phyloP scores from a whole-genome alignment of 2,888 invertebrate species.

The Rhodophaea formosa region DNA sequence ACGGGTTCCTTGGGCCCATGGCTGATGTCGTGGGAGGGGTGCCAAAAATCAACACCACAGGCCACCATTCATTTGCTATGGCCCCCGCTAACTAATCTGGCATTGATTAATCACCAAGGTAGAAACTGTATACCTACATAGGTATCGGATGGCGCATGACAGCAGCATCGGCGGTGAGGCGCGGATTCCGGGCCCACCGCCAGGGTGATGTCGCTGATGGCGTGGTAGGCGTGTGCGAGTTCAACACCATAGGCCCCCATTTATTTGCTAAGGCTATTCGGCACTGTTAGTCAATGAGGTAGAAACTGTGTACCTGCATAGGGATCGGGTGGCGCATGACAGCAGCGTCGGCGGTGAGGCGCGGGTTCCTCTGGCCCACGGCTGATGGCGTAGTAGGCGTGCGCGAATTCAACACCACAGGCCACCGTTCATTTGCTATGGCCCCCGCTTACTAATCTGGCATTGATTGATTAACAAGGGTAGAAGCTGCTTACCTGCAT shows the following conservation, averaged over 20 bases:
- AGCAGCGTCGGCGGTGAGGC: conserved; percentile 47
- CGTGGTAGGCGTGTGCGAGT: no score
- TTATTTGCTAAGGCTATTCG: neutral
- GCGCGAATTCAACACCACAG: no score
- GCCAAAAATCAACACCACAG: no score
- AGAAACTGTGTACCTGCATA: conserved; percentile 45
- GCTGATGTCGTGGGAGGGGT: conserved; percentile 87
- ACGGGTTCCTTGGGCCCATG: conserved; percentile 43
- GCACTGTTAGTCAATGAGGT: neutral
- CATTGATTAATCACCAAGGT: neutral
- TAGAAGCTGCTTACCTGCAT: conserved; percentile 45
- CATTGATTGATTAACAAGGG: neutral
- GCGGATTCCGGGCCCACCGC: conserved; percentile 45
- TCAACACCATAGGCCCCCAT: no score
- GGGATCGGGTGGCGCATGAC: conserved; percentile 44
- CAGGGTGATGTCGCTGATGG: no score
- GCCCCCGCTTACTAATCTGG: no score
- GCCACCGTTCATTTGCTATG: no score
- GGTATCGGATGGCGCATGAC: conserved; percentile 44
- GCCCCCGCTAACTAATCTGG: no score
- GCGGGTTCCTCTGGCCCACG: conserved; percentile 43
- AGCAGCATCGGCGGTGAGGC: conserved; percentile 47
- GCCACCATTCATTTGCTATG: no score
- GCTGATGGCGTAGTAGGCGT: conserved; percentile 87
- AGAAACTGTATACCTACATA: conserved; percentile 45